These are phyloP conservation scores for Decapterus maruadsi DNA, from an alignment of 2,797 vertebrate genomes.

Conservation along the genomic window DNA sequence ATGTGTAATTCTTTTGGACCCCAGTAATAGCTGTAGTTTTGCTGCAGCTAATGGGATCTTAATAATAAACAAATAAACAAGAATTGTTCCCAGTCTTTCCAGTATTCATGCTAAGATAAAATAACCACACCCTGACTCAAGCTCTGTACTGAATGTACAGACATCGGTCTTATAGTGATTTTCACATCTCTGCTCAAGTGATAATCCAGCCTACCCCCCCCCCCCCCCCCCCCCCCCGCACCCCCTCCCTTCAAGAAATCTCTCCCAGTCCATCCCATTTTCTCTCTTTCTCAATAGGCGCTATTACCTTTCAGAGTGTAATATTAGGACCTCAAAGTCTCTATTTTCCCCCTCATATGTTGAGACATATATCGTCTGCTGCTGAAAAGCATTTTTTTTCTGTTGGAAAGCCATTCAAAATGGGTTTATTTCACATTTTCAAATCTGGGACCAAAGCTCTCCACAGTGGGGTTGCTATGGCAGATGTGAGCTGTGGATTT, in stretches of 20 bases:
- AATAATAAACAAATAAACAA: no score
- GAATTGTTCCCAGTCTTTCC: no score
- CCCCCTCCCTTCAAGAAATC: neutral
- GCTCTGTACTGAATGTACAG: no score
- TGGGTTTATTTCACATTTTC: slow-evolving; percentile 41
- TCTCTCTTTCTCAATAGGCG: neutral
- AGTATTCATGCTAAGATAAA: no score
- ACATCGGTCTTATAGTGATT: no score
- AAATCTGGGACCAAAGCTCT: slow-evolving; percentile 4
- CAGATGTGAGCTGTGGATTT: slow-evolving; percentile 26
- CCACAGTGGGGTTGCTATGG: slow-evolving; percentile 3
- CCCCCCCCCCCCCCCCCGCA: no score
- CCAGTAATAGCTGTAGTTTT: no score
- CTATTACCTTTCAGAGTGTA: neutral
- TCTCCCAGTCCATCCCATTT: neutral
- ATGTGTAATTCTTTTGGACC: no score
- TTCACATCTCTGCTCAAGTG: neutral
- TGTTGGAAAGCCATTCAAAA: slow-evolving; percentile 13
- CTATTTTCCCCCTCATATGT: neutral
- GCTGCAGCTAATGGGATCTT: no score
- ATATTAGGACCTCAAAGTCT: neutral
- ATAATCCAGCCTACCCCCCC: neutral
- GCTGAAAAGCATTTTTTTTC: neutral
- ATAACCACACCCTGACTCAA: no score
- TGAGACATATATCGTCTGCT: no score